Percentiles rank a stretch among this genome's conserved stretches.
phyloP scores from a whole-genome alignment of 2,113 vertebrate species.

The Entomyzon cyanotis region DNA sequence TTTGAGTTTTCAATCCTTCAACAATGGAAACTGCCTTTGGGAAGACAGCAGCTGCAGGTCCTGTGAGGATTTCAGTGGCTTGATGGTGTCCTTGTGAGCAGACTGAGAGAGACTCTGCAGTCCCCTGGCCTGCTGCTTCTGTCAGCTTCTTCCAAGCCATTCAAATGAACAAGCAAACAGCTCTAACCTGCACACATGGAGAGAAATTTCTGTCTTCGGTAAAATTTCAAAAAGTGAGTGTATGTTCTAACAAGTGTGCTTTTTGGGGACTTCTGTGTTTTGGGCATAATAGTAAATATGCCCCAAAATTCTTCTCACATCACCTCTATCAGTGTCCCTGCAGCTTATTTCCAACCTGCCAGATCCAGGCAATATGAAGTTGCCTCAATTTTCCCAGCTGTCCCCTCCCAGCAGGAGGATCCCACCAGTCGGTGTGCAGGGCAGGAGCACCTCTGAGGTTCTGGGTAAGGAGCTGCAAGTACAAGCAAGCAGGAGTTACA shows the following conservation, averaged over 20 bases:
- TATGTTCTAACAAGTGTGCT: not conserved
- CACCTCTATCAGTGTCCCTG: not conserved
- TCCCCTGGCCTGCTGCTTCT: not conserved
- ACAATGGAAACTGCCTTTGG: not conserved
- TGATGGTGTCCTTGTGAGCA: not conserved
- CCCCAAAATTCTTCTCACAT: not conserved
- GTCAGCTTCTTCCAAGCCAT: not conserved
- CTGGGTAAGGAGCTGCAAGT: not conserved
- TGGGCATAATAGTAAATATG: not conserved
- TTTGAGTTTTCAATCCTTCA: not conserved
- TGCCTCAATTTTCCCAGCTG: not conserved
- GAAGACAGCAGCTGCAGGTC: not conserved
- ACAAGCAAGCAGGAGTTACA: not conserved
- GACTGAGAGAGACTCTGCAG: not conserved
- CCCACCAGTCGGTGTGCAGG: not conserved
- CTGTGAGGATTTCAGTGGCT: not conserved
- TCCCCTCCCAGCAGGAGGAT: not conserved
- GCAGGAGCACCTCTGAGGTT: not conserved
- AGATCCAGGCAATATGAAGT: not conserved
- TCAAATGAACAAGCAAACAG: not conserved
- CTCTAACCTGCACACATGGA: not conserved
- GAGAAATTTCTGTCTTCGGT: not conserved
- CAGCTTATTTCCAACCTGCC: not conserved
- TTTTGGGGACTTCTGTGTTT: not conserved
- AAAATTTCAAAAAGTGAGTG: not conserved